Evolutionary conservation across 2,888 invertebrate species (phyloP), one percentile per base, ranked within the genome.

Genomic region (Scaptomyza flava): DNA sequence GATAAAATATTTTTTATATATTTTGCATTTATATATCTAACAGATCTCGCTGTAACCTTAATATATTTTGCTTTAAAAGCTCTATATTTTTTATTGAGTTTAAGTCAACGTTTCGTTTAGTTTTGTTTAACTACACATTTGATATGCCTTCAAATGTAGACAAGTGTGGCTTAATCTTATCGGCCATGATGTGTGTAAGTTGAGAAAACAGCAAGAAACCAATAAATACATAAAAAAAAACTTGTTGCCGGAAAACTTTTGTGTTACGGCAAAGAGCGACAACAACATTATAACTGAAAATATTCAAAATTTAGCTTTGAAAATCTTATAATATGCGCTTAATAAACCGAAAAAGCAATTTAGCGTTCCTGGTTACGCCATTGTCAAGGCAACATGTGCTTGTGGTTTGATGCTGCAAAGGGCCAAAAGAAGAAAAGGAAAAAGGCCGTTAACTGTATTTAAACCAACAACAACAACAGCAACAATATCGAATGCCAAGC

Each of bases 281-380:
- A 42, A 33, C 45, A 8, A 27, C 57, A 45, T 20, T 46, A 20
- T 20, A 20, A 6, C 12, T 23, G 36, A 57, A 62, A 42, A 33
- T 47, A 36, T 59, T 34, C 2, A 50, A 41, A 59, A 47, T 43
- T 64, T 46, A 20, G 77, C 79, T 79, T 77, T 81, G 66, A 63
- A 66, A 66, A 62, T 66, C 64, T 51, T 61, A 64, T 67, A 64
- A 82, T 79, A 77, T 68, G 60, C 65, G 65, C 58, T 72, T 77
- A 72, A 78, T 80, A 82, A 72, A 68, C 73, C 62, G 73, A 77
- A 65, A 72, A 61, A 68, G 65, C 77, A 62, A 82, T 80, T 78
- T 58, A 17, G 11, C 63, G 48, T 23, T 59, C 59, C 60, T 62
- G 72, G 59, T 65, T 80, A 48, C 41, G 51, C 38, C 47, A 43